A percentile compares a stretch with the other conserved stretches of the same genome.
Evolutionary conservation across 2,888 invertebrate species (phyloP).

Genomic region (Mongoloraphidia duomilia): DNA sequence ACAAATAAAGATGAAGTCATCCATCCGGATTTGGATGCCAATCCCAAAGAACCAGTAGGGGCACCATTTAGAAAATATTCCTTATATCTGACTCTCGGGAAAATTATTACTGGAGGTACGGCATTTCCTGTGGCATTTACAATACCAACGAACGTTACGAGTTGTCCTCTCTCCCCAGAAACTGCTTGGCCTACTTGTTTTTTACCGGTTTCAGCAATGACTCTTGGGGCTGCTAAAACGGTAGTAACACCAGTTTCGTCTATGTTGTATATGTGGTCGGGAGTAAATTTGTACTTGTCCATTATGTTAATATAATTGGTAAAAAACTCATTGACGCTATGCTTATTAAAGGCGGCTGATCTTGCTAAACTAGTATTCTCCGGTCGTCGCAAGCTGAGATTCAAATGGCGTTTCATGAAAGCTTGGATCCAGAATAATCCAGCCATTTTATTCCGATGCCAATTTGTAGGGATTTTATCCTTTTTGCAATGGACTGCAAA

Average conservation of each 20-base stretch:
- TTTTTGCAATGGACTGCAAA: too few relatives aligned
- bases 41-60: slow-evolving; percentile 15
- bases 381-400: too few relatives aligned
- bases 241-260: slow-evolving; percentile 20
- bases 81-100: slow-evolving; percentile 13
- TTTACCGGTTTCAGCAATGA: slow-evolving; percentile 13
- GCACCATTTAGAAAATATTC: slow-evolving; percentile 14
- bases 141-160: slow-evolving; percentile 16
- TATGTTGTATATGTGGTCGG: too few relatives aligned
- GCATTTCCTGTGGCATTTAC: slow-evolving; percentile 16
- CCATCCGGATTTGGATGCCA: slow-evolving; percentile 18
- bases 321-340: too few relatives aligned
- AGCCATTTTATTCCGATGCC: too few relatives aligned
- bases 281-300: too few relatives aligned
- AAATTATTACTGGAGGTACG: slow-evolving; percentile 18
- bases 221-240: slow-evolving; percentile 14
- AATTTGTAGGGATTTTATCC: too few relatives aligned
- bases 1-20: slow-evolving; percentile 19
- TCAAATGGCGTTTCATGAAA: too few relatives aligned
- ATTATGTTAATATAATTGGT: too few relatives aligned
- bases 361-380: too few relatives aligned
- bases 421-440: too few relatives aligned
- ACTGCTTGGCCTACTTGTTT: slow-evolving; percentile 14
- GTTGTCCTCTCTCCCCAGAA: slow-evolving; percentile 14
- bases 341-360: too few relatives aligned